A percentile compares a stretch with the other conserved stretches of the same genome.
Evolutionary conservation across 2,113 vertebrate species (phyloP).

Genomic region (Hyla sarda): DNA sequence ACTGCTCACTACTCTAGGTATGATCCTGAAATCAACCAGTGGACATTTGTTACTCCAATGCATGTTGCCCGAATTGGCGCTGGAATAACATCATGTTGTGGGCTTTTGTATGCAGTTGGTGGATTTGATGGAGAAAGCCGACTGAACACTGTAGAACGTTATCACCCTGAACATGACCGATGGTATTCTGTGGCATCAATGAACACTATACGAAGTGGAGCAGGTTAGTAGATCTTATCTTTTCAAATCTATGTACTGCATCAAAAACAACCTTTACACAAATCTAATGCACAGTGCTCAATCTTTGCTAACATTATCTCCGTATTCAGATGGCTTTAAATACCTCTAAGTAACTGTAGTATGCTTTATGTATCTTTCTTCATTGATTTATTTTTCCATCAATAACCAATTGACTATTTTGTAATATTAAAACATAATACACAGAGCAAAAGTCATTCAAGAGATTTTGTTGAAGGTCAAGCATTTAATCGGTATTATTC

Average conservation of each 20-base stretch:
- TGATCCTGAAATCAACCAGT: slow-evolving; percentile 78
- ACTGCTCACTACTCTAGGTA: slow-evolving; percentile 68
- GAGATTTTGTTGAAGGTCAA: too few species aligned
- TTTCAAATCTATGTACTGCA: not conserved
- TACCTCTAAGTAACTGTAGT: too few species aligned
- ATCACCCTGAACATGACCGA: slow-evolving; percentile 76
- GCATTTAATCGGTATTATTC: too few species aligned
- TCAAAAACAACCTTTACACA: not conserved
- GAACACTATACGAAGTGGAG: slow-evolving; percentile 75
- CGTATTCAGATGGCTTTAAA: too few species aligned
- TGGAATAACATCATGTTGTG: slow-evolving; percentile 73
- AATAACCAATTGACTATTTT: too few species aligned
- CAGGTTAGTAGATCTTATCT: slow-evolving; percentile 73
- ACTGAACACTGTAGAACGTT: slow-evolving; percentile 76
- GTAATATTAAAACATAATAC: too few species aligned
- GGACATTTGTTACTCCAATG: slow-evolving; percentile 77
- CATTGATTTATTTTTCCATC: too few species aligned
- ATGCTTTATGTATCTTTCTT: too few species aligned
- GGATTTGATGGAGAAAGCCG: slow-evolving; percentile 79
- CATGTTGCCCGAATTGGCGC: slow-evolving; percentile 77
- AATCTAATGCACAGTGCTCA: not conserved
- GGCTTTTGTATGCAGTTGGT: slow-evolving; percentile 76
- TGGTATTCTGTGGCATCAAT: slow-evolving; percentile 77
- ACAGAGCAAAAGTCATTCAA: too few species aligned
- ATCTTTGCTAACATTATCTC: not conserved